Evolutionary conservation across 1,140 invertebrate genomes (phyloP).

Genomic region (Orius insidiosus): DNA sequence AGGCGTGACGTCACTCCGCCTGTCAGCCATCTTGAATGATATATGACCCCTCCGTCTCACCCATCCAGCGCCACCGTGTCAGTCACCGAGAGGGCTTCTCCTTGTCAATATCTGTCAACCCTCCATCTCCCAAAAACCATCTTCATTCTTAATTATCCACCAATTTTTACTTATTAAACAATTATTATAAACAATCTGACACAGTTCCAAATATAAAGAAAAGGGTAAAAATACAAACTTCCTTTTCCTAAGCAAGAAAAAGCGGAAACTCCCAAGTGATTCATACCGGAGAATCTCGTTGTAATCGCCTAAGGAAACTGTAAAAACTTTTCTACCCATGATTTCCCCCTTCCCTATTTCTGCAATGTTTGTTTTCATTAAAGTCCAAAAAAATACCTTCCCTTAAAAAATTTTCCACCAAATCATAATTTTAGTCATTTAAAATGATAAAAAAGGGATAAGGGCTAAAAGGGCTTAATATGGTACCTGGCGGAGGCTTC

Average conservation of each 20-base stretch:
- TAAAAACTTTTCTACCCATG: no score
- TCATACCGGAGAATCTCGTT: no score
- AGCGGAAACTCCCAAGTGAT: no score
- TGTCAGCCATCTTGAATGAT: conserved; percentile 18
- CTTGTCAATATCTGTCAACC: conserved; percentile 11
- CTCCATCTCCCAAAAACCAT: background rate
- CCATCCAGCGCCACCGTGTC: background rate
- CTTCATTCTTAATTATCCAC: conserved; percentile 10
- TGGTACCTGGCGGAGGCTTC: no score
- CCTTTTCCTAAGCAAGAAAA: no score
- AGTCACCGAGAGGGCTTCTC: background rate
- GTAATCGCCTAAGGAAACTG: no score
- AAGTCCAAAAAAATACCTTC: no score
- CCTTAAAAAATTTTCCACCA: background rate
- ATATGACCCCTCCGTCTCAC: conserved; percentile 12
- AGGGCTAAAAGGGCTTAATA: background rate
- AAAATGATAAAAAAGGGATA: background rate
- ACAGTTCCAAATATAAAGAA: no score
- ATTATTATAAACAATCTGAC: no score
- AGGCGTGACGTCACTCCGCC: conserved; percentile 9
- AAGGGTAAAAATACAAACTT: no score
- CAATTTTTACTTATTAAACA: background rate
- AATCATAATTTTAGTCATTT: background rate
- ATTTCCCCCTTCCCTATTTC: no score
- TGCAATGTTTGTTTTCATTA: no score